These are phyloP conservation scores for Arge pagana DNA, from an alignment of 2,888 invertebrate genomes.

Conservation along the genomic window DNA sequence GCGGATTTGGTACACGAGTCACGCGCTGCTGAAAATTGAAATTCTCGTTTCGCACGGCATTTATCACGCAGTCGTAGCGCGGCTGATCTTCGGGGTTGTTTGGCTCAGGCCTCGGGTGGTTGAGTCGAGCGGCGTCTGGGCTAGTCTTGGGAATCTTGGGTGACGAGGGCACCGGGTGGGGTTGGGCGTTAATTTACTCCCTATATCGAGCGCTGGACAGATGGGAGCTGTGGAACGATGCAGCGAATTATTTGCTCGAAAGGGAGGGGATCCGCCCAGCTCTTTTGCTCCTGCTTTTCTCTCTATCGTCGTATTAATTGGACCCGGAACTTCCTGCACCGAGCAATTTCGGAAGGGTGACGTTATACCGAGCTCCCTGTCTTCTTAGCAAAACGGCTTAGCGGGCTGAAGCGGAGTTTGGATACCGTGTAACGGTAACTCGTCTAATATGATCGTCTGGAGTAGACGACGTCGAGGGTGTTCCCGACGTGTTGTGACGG, in stretches of 20 bases:
- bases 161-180: neutral
- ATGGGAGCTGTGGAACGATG: neutral
- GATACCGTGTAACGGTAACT: slow-evolving; percentile 31
- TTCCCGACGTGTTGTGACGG: neutral
- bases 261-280: neutral
- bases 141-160: slow-evolving; percentile 13
- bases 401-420: neutral
- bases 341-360: slow-evolving; percentile 5
- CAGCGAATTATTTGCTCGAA: neutral
- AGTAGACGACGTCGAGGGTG: slow-evolving; percentile 2
- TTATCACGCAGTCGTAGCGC: slow-evolving; percentile 36
- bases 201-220: neutral
- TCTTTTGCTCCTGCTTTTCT: no score
- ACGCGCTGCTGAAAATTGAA: slow-evolving; percentile 48
- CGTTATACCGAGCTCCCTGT: neutral
- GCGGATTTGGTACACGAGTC: slow-evolving; percentile 32
- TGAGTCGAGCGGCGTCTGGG: no score
- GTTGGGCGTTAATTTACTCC: slow-evolving; percentile 13
- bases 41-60: slow-evolving; percentile 48
- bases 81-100: slow-evolving; percentile 28
- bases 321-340: slow-evolving; percentile 1
- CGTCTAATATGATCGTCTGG: slow-evolving; percentile 32
- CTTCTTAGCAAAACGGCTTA: slow-evolving; percentile 6
- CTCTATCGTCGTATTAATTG: no score
- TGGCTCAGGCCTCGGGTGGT: no score